Conservation (phyloP, 2,797 vertebrate genomes). For the Galago senegalensis region DNA sequence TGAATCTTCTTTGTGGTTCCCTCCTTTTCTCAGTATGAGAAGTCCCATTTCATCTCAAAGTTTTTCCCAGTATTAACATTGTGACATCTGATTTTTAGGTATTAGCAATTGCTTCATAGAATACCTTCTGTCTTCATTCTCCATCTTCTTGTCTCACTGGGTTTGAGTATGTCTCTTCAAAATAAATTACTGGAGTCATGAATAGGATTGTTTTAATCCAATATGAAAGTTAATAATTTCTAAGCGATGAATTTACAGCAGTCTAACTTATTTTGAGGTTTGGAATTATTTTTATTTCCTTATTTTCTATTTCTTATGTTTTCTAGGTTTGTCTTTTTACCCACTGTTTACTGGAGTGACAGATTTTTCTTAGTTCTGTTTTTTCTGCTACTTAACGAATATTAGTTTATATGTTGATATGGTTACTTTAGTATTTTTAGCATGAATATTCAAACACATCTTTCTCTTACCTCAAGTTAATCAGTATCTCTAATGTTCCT, state of each 20-base stretch:
- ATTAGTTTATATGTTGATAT: not conserved
- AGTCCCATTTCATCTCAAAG: not conserved
- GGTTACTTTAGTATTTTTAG: not conserved
- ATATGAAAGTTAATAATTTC: not conserved
- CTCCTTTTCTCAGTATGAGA: not conserved
- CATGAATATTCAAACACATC: not conserved
- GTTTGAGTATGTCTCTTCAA: slow-evolving; percentile 9
- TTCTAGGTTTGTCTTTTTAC: not conserved
- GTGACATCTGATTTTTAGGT: slow-evolving; percentile 15
- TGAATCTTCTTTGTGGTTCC: not conserved
- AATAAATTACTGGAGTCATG: not conserved
- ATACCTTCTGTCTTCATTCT: not conserved
- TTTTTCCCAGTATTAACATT: not conserved
- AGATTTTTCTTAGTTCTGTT: not conserved
- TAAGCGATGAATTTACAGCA: slow-evolving; percentile 23
- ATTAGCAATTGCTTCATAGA: not conserved
- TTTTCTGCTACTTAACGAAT: not conserved
- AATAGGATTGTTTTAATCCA: not conserved
- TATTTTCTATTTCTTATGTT: not conserved
- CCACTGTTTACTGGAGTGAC: not conserved
- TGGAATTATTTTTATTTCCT: not conserved
- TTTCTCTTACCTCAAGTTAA: not conserved
- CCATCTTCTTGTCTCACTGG: not conserved
- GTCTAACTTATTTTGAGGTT: not conserved
- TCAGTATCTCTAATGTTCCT: not conserved